These are phyloP conservation scores for Lutjanus erythropterus DNA, from an alignment of 2,113 vertebrate genomes.

Conservation along the genomic window DNA sequence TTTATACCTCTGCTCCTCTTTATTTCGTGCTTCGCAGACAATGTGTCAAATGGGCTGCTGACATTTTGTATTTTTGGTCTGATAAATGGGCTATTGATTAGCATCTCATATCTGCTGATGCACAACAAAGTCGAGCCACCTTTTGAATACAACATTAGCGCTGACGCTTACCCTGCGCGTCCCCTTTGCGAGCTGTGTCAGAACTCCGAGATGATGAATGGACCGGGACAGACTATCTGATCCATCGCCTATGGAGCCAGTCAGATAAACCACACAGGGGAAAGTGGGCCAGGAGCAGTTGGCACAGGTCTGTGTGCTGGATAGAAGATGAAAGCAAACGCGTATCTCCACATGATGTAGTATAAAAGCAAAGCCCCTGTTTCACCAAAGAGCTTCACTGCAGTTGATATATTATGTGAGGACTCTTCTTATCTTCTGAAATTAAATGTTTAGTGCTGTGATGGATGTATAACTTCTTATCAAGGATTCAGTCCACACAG, in stretches of 20 bases:
- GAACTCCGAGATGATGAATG: constrained; percentile 39
- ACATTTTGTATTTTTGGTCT: not conserved
- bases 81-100: constrained; percentile 32
- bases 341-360: not conserved
- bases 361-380: not conserved
- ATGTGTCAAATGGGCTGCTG: not conserved
- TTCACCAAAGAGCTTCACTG: not conserved
- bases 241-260: constrained; percentile 12
- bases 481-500: not conserved
- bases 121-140: constrained; percentile 21
- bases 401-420: not conserved
- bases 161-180: constrained; percentile 1
- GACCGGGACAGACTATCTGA: constrained; percentile 26
- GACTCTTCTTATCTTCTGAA: constrained; percentile 7
- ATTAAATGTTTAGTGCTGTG: constrained; percentile 3
- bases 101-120: constrained; percentile 9
- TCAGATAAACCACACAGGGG: constrained; percentile 21
- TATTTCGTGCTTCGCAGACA: not conserved
- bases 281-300: constrained; percentile 27
- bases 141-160: constrained; percentile 30
- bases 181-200: constrained; percentile 28
- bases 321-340: constrained; percentile 9
- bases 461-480: not conserved
- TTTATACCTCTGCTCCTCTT: not conserved
- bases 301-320: constrained; percentile 8